phyloP scores from a whole-genome alignment of 2,888 invertebrate genomes.

The Caenorhabditis wallacei region DNA sequence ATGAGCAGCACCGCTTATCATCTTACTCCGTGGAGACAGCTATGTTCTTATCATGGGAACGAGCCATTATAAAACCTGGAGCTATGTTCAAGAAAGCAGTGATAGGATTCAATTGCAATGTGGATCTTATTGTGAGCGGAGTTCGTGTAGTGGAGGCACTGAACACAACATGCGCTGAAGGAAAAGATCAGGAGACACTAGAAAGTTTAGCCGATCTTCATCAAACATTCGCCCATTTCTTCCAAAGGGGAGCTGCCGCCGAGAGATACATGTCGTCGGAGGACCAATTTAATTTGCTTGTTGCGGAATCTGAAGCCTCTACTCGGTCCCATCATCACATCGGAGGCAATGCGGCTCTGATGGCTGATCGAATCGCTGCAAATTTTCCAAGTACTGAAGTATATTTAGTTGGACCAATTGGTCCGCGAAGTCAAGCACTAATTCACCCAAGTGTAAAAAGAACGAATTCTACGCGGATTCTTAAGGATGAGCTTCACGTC shows the following conservation, averaged over 20 bases:
- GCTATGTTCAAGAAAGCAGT: constrained; percentile 80
- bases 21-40: constrained; percentile 79
- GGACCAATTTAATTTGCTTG: constrained; percentile 75
- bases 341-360: constrained; percentile 85
- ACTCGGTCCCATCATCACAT: constrained; percentile 83
- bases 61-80: constrained; percentile 79
- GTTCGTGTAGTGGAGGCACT: constrained; percentile 83
- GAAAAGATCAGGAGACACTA: constrained; percentile 66
- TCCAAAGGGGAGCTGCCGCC: constrained; percentile 84
- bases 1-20: constrained; percentile 78
- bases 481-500: constrained; percentile 84
- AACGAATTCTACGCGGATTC: constrained; percentile 82
- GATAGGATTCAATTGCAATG: constrained; percentile 84
- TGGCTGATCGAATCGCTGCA: constrained; percentile 84
- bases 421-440: constrained; percentile 83
- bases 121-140: constrained; percentile 85
- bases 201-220: constrained; percentile 83
- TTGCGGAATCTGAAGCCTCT: constrained; percentile 72
- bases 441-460: constrained; percentile 84
- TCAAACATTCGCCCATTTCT: constrained; percentile 84
- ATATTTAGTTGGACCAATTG: constrained; percentile 85
- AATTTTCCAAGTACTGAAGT: constrained; percentile 84
- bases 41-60: constrained; percentile 80
- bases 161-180: constrained; percentile 80
- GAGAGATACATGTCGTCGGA: constrained; percentile 83